A percentile compares a stretch with the other conserved stretches of the same genome.
phyloP scores from a whole-genome alignment of 2,888 invertebrate species.

The Ephialtes manifestator region DNA sequence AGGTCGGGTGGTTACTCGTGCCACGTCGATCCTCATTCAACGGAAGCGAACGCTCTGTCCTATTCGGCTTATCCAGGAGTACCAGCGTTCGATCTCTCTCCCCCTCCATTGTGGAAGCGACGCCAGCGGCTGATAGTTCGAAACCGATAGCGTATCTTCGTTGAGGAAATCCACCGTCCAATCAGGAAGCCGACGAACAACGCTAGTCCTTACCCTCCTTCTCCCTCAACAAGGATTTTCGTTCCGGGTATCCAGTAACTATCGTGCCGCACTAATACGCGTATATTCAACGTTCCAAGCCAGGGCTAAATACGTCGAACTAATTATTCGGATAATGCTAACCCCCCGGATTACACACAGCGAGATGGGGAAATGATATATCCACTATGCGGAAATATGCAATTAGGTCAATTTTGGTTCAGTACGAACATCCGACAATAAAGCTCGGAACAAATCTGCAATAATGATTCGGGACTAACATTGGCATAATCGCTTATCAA shows the following conservation, averaged over 20 bases:
- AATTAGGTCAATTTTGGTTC: neutral
- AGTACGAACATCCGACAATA: neutral
- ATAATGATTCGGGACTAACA: neutral
- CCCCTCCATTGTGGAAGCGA: slow-evolving; percentile 6
- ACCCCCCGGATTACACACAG: slow-evolving; percentile 14
- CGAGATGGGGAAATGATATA: slow-evolving; percentile 30
- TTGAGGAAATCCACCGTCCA: slow-evolving; percentile 50
- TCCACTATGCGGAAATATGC: neutral
- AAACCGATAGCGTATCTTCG: slow-evolving; percentile 42
- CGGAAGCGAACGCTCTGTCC: slow-evolving; percentile 3
- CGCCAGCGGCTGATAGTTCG: slow-evolving; percentile 34
- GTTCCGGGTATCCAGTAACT: slow-evolving; percentile 28
- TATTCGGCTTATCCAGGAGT: slow-evolving; percentile 15
- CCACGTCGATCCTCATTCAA: slow-evolving; percentile 36
- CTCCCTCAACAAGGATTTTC: slow-evolving; percentile 26
- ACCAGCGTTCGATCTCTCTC: neutral
- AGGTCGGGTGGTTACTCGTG: slow-evolving; percentile 14
- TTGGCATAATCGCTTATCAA: neutral
- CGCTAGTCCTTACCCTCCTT: neutral
- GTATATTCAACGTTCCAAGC: slow-evolving; percentile 2
- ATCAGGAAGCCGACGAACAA: slow-evolving; percentile 42
- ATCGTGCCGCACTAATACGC: neutral
- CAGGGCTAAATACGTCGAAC: slow-evolving; percentile 37
- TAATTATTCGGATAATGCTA: slow-evolving; percentile 44
- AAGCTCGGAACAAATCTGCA: too few relatives aligned